Evolutionary conservation across 2,888 invertebrate genomes (phyloP).

Genomic region (Yponomeuta malinellus): DNA sequence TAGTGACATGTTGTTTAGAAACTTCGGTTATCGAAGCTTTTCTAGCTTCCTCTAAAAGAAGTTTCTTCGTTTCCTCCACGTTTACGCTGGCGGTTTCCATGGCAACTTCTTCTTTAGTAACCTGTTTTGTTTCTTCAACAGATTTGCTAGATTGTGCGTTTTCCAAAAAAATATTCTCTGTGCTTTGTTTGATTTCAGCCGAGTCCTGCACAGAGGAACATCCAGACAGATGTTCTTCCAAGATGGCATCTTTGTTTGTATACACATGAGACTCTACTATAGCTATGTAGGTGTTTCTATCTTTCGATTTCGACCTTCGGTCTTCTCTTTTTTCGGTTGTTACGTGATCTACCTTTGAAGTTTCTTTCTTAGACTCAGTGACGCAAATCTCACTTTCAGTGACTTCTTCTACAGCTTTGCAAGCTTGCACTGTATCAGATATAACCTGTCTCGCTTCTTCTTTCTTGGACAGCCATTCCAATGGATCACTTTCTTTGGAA

Average conservation of each 20-base stretch:
- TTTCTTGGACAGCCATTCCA: constrained; percentile 46
- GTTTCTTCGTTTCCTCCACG: constrained; percentile 17
- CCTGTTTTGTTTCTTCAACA: constrained; percentile 22
- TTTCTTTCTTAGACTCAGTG: constrained; percentile 30
- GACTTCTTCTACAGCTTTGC: constrained; percentile 28
- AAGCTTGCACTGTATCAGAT: constrained; percentile 21
- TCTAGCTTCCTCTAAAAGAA: constrained; percentile 16
- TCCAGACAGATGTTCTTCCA: constrained; percentile 44
- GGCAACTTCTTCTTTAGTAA: constrained; percentile 22
- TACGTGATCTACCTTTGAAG: constrained; percentile 26
- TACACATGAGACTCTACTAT: constrained; percentile 65
- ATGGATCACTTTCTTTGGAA: constrained; percentile 38
- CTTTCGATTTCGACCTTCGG: constrained; percentile 24
- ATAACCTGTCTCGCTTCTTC: constrained; percentile 23
- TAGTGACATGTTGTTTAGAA: neutral
- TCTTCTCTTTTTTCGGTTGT: constrained; percentile 29
- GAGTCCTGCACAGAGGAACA: constrained; percentile 37
- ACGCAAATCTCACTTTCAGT: constrained; percentile 12
- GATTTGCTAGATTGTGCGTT: constrained; percentile 2
- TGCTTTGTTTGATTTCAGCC: constrained; percentile 26
- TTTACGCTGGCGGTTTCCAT: constrained; percentile 22
- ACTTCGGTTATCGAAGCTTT: constrained; percentile 19
- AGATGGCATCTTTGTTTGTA: constrained; percentile 57
- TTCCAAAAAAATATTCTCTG: constrained; percentile 10
- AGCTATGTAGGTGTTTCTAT: constrained; percentile 53